These are phyloP conservation scores for Synergus umbraculus DNA, from an alignment of 2,888 invertebrate genomes.

Conservation along the genomic window DNA sequence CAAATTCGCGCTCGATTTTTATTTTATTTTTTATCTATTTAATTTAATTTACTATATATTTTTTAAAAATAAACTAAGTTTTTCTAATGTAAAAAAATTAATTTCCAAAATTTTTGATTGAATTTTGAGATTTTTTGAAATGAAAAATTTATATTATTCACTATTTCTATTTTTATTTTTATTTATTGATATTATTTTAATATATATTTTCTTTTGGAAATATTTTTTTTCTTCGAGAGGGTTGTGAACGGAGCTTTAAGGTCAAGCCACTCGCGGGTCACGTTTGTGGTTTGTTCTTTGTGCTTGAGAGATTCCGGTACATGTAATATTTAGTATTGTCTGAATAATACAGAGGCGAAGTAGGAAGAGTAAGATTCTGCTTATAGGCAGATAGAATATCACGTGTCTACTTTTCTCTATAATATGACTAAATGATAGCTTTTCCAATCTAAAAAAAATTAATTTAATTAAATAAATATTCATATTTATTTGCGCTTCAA, in stretches of 20 bases:
- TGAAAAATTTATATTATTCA: too few species aligned
- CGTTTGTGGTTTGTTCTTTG: slow-evolving; percentile 19
- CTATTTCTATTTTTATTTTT: background rate
- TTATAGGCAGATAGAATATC: slow-evolving; percentile 28
- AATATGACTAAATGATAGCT: background rate
- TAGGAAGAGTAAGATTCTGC: slow-evolving; percentile 28
- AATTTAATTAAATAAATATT: background rate
- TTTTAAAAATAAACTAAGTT: too few species aligned
- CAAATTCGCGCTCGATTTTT: too few species aligned
- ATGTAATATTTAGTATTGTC: slow-evolving; percentile 30
- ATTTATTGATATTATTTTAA: background rate
- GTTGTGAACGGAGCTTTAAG: slow-evolving; percentile 14
- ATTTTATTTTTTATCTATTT: too few species aligned
- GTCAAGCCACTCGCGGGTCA: slow-evolving; percentile 33
- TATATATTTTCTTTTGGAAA: background rate
- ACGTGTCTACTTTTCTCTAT: slow-evolving; percentile 8
- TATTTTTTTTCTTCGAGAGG: background rate
- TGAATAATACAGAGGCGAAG: slow-evolving; percentile 28
- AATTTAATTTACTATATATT: too few species aligned
- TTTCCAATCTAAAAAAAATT: slow-evolving; percentile 2
- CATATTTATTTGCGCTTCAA: background rate
- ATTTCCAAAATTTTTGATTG: too few species aligned
- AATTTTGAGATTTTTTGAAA: too few species aligned
- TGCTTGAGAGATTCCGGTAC: slow-evolving; percentile 12
- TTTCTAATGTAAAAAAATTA: too few species aligned